These are phyloP conservation scores for Matsumyia berberina DNA, from an alignment of 2,888 invertebrate species.

Conservation along the genomic window DNA sequence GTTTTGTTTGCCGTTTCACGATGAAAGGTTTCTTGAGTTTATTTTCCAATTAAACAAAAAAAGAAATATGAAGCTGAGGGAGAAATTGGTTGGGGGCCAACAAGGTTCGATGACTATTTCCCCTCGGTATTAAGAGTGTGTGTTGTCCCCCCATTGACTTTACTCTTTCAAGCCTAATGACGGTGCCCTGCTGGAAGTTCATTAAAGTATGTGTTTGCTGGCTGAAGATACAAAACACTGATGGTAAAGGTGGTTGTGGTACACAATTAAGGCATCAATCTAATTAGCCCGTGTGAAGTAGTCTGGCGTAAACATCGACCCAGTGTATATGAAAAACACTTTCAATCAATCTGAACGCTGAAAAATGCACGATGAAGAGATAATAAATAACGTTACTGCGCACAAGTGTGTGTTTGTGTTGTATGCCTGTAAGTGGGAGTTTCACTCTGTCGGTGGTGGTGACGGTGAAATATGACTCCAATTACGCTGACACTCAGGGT, in stretches of 20 bases:
- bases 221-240: constrained; percentile 17
- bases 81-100: constrained; percentile 17
- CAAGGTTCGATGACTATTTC: constrained; percentile 26
- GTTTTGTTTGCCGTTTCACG: constrained; percentile 16
- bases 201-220: constrained; percentile 24
- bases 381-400: constrained; percentile 12
- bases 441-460: constrained; percentile 25
- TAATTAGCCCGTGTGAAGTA: constrained; percentile 49
- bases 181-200: constrained; percentile 1
- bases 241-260: constrained; percentile 24
- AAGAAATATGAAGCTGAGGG: constrained; percentile 1
- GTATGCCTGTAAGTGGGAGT: constrained; percentile 35
- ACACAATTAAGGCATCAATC: constrained; percentile 52
- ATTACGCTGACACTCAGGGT: constrained; percentile 63
- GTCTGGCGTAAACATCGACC: constrained; percentile 7
- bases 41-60: constrained; percentile 57
- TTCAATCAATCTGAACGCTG: constrained; percentile 50
- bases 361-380: constrained; percentile 31
- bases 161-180: not conserved
- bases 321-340: constrained; percentile 4
- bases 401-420: not conserved
- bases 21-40: constrained; percentile 57
- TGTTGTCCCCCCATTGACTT: constrained; percentile 1
- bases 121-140: not conserved
- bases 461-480: constrained; percentile 73